Base-by-base conservation (phyloP, 1,140 invertebrate species). In the Frieseomelitta varia region DNA sequence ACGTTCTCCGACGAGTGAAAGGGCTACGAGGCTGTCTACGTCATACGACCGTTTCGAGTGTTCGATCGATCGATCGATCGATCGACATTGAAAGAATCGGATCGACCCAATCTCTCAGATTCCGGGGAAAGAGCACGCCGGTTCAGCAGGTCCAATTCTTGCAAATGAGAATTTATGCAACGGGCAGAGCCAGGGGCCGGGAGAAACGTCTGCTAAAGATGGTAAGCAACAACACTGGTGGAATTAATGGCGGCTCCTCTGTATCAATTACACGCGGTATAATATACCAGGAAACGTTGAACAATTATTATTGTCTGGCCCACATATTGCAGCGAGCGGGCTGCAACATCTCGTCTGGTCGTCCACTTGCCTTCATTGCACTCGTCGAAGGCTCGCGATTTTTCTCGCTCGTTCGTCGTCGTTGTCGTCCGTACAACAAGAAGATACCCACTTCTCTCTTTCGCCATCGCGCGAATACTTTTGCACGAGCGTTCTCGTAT, bases 221-320 rank as follows among this genome's bases (percentile, higher is more conserved):
- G 85, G 88, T 61, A 65, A 17, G 67, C 81, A 63, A 65, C 68
- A 69, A 85, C 81, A 78, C 67, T 39, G 75, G 30, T 6, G 24
- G 80, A 90, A 87, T 91, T 85, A 89, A 81, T 34, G 87, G 87
- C 91, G 91, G 90, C 82, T 87, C 77, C 85, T 91, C 87, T 91
- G 85, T 90, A 90, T 91, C 92, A 91, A 92, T 92, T 91, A 91
- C 81, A 87, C 77, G 85, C 69, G 76, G 71, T 87, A 85, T 91
- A 87, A 90, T 87, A 91, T 91, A 92, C 91, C 91, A 92, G 92
- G 91, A 92, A 93, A 92, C 77, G 89, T 87, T 82, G 74, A 91
- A 92, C 91, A 91, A 92, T 92, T 92, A 93, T 93, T 91, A 74
- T 90, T 86, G 89, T 92, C 91, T 93, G 92, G 91, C 91, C 92